Base-by-base conservation (phyloP, 1,140 invertebrate genomes). In the Drosophila tropicalis region DNA sequence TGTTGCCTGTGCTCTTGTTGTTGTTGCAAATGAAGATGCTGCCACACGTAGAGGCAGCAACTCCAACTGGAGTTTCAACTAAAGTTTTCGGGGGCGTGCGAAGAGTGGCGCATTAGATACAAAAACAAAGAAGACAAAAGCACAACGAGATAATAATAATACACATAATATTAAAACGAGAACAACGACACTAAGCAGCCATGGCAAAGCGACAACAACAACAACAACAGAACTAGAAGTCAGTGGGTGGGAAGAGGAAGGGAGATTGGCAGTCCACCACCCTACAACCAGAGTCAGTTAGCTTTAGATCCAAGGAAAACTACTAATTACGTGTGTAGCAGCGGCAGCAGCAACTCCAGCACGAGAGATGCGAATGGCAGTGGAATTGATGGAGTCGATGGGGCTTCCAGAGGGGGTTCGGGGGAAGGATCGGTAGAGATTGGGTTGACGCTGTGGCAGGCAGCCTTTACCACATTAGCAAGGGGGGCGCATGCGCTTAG, bases 11-110 rank as follows among this genome's bases (percentile, higher is more conserved):
- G 36, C n/a, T n/a, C n/a, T 39, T 39, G 36, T 39, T 86, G 83
- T 86, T 70, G 78, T 87, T 82, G 76, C 62, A 76, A 69, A 76
- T 83, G 70, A 78, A 85, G 82, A 75, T 85, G 81, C 81, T 81
- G 58, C 71, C 58, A 57, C 62, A 41, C 22, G 34, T 36, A 12
- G 9, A 36, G 34, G 40, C 15, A 22, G n/a, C 7, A 34, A 51
- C n/a, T 40, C 44, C 32, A 47, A 58, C 56, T 62, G 19, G 39
- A 51, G 44, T 51, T 51, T 29, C 32, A 47, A 57, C 55, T 41
- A 5, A 12, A 51, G 44, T 51, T 51, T 56, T 77, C 66, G 82
- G 82, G 69, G 82, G 82, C 81, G 81, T 86, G 82, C 66, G 75
- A 86, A 86, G 82, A 76, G 70, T 62, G 67, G 70, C 75, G 68